These are phyloP conservation scores for Chaetodon auriga DNA, from an alignment of 2,113 vertebrate species.

Conservation along the genomic window DNA sequence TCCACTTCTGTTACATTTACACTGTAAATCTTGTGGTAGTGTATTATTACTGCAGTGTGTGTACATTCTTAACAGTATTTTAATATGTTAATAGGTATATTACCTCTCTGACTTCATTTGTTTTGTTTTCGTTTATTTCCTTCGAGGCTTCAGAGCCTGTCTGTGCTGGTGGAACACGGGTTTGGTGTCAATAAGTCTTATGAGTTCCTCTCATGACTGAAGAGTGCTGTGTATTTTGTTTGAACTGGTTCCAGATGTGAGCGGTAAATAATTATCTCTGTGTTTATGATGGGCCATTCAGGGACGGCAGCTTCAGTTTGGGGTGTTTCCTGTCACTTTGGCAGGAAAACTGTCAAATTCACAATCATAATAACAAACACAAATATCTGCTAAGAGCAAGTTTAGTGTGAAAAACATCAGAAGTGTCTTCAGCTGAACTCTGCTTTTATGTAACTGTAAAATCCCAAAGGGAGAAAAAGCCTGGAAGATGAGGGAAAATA, in stretches of 20 bases:
- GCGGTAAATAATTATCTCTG: background rate
- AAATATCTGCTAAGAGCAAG: background rate
- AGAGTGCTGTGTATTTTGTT: background rate
- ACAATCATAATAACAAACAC: background rate
- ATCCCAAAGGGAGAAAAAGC: background rate
- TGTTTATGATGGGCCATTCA: too few relatives aligned
- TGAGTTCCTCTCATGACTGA: background rate
- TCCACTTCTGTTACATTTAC: too few relatives aligned
- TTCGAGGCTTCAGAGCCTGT: too few relatives aligned
- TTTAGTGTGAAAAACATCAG: background rate
- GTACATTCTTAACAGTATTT: too few relatives aligned
- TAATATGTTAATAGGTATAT: too few relatives aligned
- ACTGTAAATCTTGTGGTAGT: too few relatives aligned
- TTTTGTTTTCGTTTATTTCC: too few relatives aligned
- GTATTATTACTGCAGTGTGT: too few relatives aligned
- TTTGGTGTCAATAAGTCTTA: too few relatives aligned
- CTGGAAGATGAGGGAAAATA: constrained; percentile 7
- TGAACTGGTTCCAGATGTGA: background rate
- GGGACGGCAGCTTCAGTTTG: background rate
- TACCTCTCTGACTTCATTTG: too few relatives aligned
- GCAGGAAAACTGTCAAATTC: background rate
- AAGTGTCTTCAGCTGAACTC: background rate
- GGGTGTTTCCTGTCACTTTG: background rate
- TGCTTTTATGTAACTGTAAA: background rate
- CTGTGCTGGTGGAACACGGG: too few relatives aligned